Conservation (phyloP, 1,140 invertebrate genomes). For the Microplitis mediator region DNA sequence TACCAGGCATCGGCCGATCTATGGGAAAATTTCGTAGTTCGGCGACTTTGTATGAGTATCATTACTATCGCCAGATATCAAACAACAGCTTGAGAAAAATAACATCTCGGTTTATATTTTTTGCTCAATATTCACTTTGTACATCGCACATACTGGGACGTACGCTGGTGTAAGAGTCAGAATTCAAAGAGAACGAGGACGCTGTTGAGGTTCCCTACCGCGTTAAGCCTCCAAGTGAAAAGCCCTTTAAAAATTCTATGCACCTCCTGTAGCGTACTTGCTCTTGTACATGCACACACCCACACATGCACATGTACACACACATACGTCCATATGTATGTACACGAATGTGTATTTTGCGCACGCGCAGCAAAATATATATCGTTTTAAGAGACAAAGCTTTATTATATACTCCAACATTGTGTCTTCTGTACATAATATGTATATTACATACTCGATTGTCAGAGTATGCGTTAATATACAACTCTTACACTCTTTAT, state of each 20-base stretch:
- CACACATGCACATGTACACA: neutral
- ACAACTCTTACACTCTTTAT: neutral
- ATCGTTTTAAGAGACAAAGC: conserved; percentile 20
- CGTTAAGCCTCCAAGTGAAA: conserved; percentile 34
- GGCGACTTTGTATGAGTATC: no score
- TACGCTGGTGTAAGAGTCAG: conserved; percentile 19
- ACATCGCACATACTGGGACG: neutral
- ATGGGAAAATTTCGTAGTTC: no score
- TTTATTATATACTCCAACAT: neutral
- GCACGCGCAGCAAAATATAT: conserved; percentile 11
- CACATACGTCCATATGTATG: neutral
- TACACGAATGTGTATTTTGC: neutral
- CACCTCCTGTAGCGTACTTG: neutral
- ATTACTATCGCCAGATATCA: neutral
- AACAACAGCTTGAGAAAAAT: neutral
- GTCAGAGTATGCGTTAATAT: no score
- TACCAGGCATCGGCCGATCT: no score
- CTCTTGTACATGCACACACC: neutral
- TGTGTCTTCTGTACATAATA: no score
- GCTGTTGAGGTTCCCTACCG: conserved; percentile 20
- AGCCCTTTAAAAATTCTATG: conserved; percentile 35
- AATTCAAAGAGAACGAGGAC: conserved; percentile 22
- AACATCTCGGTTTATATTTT: neutral
- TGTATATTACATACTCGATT: no score
- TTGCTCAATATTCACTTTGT: conserved; percentile 18